A percentile compares a stretch with the other conserved stretches of the same genome.
These are phyloP conservation scores for Hemithea aestivaria DNA, from an alignment of 2,888 invertebrate genomes.

Conservation along the genomic window DNA sequence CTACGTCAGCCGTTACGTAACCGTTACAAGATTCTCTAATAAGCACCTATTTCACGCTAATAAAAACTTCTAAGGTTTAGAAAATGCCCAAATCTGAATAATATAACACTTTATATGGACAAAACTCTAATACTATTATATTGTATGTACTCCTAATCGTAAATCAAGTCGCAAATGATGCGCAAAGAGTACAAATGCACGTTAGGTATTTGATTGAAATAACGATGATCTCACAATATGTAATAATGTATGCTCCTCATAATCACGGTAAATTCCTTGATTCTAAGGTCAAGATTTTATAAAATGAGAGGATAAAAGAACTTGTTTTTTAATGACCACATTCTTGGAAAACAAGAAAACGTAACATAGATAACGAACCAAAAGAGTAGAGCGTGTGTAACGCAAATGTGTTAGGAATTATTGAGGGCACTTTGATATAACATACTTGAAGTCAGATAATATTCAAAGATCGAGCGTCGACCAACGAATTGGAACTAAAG, in stretches of 20 bases:
- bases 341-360: conserved; percentile 4
- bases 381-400: conserved; percentile 9
- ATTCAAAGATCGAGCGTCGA: conserved; percentile 27
- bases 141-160: conserved; percentile 22
- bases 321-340: conserved; percentile 8
- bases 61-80: conserved; percentile 11
- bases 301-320: conserved; percentile 4
- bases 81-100: conserved; percentile 23
- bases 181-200: conserved; percentile 36
- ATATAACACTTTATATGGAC: conserved; percentile 24
- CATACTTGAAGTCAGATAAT: conserved; percentile 15
- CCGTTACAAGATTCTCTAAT: conserved; percentile 6
- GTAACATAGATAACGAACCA: conserved; percentile 7
- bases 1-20: conserved; percentile 17
- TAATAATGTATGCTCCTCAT: conserved; percentile 39
- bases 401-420: conserved; percentile 14
- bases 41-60: conserved; percentile 9
- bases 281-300: conserved; percentile 13
- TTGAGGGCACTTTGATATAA: conserved; percentile 17
- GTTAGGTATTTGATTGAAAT: conserved; percentile 32
- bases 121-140: conserved; percentile 17
- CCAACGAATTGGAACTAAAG: conserved; percentile 41
- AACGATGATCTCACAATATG: conserved; percentile 52
- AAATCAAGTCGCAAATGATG: conserved; percentile 33
- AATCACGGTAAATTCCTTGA: conserved; percentile 28